Conservation (phyloP, 2,113 vertebrate species). For the Nipponia nippon region DNA sequence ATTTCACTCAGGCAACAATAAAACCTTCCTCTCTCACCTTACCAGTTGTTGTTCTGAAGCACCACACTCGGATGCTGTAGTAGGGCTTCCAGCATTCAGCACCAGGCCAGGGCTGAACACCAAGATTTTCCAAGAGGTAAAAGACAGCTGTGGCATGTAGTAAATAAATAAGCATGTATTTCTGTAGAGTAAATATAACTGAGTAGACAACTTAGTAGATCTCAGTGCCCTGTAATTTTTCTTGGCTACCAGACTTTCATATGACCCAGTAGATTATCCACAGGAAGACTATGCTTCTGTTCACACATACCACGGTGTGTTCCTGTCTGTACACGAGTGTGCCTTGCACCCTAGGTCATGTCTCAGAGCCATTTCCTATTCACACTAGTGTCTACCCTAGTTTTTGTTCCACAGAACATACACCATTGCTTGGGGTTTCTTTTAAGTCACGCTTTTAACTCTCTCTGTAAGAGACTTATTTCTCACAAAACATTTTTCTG, state of each 20-base stretch:
- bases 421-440: neutral
- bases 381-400: neutral
- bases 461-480: neutral
- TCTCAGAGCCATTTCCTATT: neutral
- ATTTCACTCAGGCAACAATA: neutral
- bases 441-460: neutral
- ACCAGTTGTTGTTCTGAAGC: neutral
- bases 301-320: rapidly evolving
- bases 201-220: neutral
- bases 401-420: neutral
- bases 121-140: neutral
- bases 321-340: rapidly evolving
- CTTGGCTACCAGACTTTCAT: neutral
- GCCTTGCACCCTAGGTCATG: neutral
- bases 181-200: neutral
- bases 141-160: rapidly evolving
- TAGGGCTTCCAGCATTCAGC: neutral
- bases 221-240: neutral
- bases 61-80: neutral
- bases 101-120: neutral
- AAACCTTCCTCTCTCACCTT: neutral
- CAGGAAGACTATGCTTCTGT: neutral
- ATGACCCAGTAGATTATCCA: neutral
- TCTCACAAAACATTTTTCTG: neutral
- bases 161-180: neutral